A percentile compares a stretch with the other conserved stretches of the same genome.
phyloP scores from a whole-genome alignment of 2,888 invertebrate species.

The Nematopogon swammerdamellus region DNA sequence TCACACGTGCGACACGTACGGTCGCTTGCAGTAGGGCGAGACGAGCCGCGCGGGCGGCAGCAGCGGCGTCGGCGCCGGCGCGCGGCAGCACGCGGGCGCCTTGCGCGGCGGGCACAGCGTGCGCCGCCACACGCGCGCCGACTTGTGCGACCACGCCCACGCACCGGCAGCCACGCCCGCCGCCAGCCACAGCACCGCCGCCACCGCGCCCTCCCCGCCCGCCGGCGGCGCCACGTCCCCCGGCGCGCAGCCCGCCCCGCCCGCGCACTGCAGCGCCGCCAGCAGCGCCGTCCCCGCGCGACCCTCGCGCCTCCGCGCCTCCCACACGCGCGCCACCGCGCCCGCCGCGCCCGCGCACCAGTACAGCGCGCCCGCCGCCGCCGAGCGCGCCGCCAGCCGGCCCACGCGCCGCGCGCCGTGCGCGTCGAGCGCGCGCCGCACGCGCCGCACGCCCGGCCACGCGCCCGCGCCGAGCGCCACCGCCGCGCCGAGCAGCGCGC shows the following conservation, averaged over 20 bases:
- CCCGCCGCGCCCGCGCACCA: conserved; percentile 68
- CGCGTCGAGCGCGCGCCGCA: conserved; percentile 55
- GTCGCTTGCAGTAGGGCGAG: conserved; percentile 36
- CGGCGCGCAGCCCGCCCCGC: conserved; percentile 18
- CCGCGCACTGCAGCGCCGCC: conserved; percentile 48
- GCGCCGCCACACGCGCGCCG: conserved; percentile 55
- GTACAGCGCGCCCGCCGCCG: conserved; percentile 75
- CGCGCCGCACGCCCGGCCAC: conserved; percentile 71
- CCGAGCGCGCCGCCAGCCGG: conserved; percentile 70
- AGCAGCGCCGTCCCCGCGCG: conserved; percentile 39
- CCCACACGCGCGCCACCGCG: conserved; percentile 68
- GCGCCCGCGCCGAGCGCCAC: conserved; percentile 71
- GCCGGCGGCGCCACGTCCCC: too few relatives aligned
- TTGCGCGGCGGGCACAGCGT: conserved; percentile 47
- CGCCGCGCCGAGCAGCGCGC: conserved; percentile 64
- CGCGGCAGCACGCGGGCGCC: conserved; percentile 22
- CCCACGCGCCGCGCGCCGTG: conserved; percentile 68
- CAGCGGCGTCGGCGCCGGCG: conserved; percentile 26
- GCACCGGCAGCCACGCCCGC: conserved; percentile 64
- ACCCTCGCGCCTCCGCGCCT: conserved; percentile 47
- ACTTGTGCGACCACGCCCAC: conserved; percentile 66
- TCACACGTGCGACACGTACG: conserved; percentile 45
- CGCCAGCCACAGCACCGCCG: conserved; percentile 59
- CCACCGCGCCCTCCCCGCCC: conserved; percentile 42
- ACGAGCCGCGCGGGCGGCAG: conserved; percentile 24